Evolutionary conservation across 2,888 invertebrate species (phyloP), one percentile per base, ranked within the genome.

Genomic region (Netelia fuscicornis): DNA sequence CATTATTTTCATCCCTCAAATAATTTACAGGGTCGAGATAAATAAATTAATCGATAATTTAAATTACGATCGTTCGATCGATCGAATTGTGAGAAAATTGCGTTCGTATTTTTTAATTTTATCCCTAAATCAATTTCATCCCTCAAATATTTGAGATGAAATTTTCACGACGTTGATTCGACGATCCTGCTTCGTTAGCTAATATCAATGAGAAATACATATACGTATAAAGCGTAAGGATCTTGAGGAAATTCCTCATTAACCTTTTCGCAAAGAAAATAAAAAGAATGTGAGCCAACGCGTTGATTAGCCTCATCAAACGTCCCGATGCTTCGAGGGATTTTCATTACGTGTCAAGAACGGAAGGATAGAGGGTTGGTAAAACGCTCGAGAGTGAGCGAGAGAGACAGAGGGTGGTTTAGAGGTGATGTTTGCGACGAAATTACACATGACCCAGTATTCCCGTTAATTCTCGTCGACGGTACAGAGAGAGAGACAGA

Each of bases 401-500:
- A 6, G 8, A 23, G 23, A 0, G 23, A 23, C 25, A 56, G 67
- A 25, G 58, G 60, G 60, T 44, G 54, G 60, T 56, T 58, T 72
- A 60, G 76, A 84, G 76, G 74, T 74, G 64, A 75, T 81, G 74
- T 81, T 81, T 78, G 84, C 81, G 74, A 74, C 62, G 64, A 78
- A 84, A 81, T 81, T 81, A 81, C 82, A 80, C 82, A 67, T 85
- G 79, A 80, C 79, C 79, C 82, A 82, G 70, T 79, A 82, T 78
- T 84, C 65, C 67, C 72, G 81, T 79, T 82, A 79, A 77, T 72
- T 81, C 75, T 42, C 75, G 65, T 68, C 52, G 56, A 52, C 65
- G 13, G 20, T 11, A 67, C 25, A 37, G 10, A 23, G 17, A 42
- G 37, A 42, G n/a, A 30, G 30, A 30, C 3, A 30, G 30, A 30